Conservation (phyloP, 2,113 vertebrate genomes). For the Ceyx cyanopectus region DNA sequence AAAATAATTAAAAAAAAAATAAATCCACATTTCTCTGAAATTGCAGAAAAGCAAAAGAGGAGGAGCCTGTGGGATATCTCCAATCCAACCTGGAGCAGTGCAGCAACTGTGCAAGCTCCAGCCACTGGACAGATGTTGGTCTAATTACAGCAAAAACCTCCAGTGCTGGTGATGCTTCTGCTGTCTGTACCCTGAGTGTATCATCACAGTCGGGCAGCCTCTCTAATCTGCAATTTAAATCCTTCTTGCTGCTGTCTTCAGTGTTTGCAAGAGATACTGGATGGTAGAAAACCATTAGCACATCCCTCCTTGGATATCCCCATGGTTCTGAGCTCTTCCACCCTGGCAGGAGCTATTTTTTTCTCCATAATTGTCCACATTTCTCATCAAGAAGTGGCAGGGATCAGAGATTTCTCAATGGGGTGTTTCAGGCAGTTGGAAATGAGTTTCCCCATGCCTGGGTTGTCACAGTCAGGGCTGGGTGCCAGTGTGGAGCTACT, state of each 20-base stretch:
- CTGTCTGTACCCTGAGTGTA: not conserved
- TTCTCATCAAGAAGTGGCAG: not conserved
- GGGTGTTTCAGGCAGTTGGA: not conserved
- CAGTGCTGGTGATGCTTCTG: not conserved
- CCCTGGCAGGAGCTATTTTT: not conserved
- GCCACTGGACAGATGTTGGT: not conserved
- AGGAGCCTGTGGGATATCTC: slow-evolving; percentile 6
- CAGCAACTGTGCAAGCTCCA: not conserved
- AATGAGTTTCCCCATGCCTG: not conserved
- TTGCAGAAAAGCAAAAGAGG: not conserved
- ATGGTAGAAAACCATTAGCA: not conserved
- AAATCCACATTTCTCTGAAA: not conserved
- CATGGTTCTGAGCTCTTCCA: not conserved
- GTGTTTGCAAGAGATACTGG: not conserved
- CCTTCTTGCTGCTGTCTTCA: not conserved
- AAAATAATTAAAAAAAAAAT: no score
- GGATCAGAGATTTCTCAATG: not conserved
- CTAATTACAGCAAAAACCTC: slow-evolving; percentile 9
- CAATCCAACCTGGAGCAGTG: not conserved
- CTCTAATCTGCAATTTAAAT: slow-evolving; percentile 24
- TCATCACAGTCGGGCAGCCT: not conserved
- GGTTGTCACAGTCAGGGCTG: not conserved
- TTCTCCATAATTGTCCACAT: not conserved
- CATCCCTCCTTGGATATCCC: not conserved
- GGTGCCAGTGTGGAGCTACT: rapidly evolving